Evolutionary conservation across 2,797 vertebrate genomes (phyloP), one percentile per base, ranked within the genome.

Genomic region (Novumbra hubbsi): DNA sequence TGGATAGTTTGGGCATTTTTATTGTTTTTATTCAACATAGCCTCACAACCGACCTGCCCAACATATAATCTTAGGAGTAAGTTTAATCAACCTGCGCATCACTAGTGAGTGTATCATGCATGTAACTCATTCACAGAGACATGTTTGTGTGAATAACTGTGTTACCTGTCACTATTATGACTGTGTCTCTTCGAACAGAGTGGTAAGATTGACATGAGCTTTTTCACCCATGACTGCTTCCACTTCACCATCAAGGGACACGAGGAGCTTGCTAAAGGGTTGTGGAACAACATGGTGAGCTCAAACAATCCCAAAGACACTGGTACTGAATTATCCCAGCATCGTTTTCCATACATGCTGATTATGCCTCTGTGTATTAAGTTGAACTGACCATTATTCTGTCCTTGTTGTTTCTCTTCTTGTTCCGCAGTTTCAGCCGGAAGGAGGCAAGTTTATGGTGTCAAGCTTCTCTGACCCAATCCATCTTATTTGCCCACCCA

Each of bases 251-350:
- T 95, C 12, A 95, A 94, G 84, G 94, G 94, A 27, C 94, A 95
- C 0, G 93, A 95, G 75, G 92, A 93, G 88, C 84, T 95, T 80
- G 93, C 94, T 62, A 95, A 93, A 72, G 94, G 91, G 21, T 87
- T 95, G 45, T 95, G 94, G 94, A 95, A 95, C 89, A 95, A 95
- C 85, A 95, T 95, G 94, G 94, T 95, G 83, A 88, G 78, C 48
- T 69, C 30, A n/a, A 7, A 14, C 41, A 1, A 45, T 12, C 41
- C 41, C 41, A 45, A 45, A 11, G 41, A 45, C 41, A 41, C 41
- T 41, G 4, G 41, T 1, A 41, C 21, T 27, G 60, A 63, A 27
- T 14, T 63, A 16, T 30, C 60, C 60, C 24, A 63, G 30, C 60
- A 32, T 28, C 28, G 1, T 64, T 64, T 64, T 64, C 16, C 2